Base-by-base conservation (phyloP, 2,797 vertebrate species). In the Danio aesculapii region DNA sequence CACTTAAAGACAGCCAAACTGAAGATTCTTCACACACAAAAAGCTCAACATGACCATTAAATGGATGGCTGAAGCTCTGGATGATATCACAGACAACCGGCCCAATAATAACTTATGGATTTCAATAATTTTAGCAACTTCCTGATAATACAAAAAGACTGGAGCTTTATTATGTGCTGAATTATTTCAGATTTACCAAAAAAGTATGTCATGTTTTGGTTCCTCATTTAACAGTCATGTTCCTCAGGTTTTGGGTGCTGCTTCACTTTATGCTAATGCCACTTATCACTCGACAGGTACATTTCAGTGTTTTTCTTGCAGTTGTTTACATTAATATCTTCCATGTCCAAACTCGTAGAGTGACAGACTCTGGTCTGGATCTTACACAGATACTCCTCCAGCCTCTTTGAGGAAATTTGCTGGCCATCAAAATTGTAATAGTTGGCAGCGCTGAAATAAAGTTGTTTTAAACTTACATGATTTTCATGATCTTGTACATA, bases 1-100 rank as follows among this genome's bases (percentile, higher is more conserved):
- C 90, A 8, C 83, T 89, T 75, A 85, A 84, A 14, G 64, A 83
- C 13, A 75, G 21, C 88, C 88, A 86, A 79, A 89, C 90, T 72
- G 89, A 90, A 17, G 90, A 88, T 77, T 89, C 91, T 86, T 91
- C 57, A 89, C 85, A 91, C 90, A 93, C 41, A 88, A 80, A 10
- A 47, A 76, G 0, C 82, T 87, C 77, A 47, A 93, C 92, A 85
- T 94, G 93, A 95, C 91, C 78, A 67, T 63, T 12, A 16, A 44
- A 76, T 17, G 61, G 84, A 82, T 30, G 55, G 83, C 30, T 8
- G 44, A 69, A 64, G 9, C 30, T 67, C 52, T 68, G 46, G 62
- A 55, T 41, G 7, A 58, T 80, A 52, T 77, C 9, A 43, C 49
- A 52, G 46, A 77, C n/a, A 59, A 14, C 59, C 16, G 46, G 44